Base-by-base conservation (phyloP, 2,888 invertebrate species). In the Oscheius onirici region DNA sequence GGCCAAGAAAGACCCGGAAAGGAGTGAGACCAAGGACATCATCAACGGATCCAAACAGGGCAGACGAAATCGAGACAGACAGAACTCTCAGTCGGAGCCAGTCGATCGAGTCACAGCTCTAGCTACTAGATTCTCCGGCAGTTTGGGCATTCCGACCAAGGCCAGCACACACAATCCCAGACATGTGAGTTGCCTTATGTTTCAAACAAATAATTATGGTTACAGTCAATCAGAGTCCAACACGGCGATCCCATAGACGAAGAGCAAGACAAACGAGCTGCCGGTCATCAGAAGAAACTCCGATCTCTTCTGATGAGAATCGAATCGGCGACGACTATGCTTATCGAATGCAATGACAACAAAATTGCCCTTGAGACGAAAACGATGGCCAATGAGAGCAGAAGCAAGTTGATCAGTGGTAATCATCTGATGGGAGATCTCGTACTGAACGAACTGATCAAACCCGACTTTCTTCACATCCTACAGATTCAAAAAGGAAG, bases 291-390 rank as follows among this genome's bases (percentile, higher is more conserved):
- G 34, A 81, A 80, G 54, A 83, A 82, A 41, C 71, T 84, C 8
- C 72, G 84, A 41, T 80, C 85, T 3, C 71, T 86, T 52, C 70
- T 86, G n/a, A 57, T 86, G 66, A 74, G 77, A 15, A 69, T 86
- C 24, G 86, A 86, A 75, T 75, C 81, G n/a, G 83, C 83, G 2
- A 69, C 79, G 1, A 40, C 74, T 51, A 69, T 76, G 17, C 70
- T 84, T 11, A 69, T 86, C 11, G 81, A 86, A 61, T 78, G 80
- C 43, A 72, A 76, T n/a, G 84, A 85, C 40, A 40, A 41, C 24
- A 58, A 58, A 41, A 17, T 41, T 17, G 43, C 58, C 17, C 40
- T 58, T 41, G 20, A 40, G 20, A 46, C 3, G 65, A 76, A 52
- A 72, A 68, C 24, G 68, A 67, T 5, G 49, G 54, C 34, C 70